A percentile compares a stretch with the other conserved stretches of the same genome.
These are phyloP conservation scores for Dendrophyllia cribrosa DNA, from an alignment of 64 coral and sea anemone species.

Conservation along the genomic window DNA sequence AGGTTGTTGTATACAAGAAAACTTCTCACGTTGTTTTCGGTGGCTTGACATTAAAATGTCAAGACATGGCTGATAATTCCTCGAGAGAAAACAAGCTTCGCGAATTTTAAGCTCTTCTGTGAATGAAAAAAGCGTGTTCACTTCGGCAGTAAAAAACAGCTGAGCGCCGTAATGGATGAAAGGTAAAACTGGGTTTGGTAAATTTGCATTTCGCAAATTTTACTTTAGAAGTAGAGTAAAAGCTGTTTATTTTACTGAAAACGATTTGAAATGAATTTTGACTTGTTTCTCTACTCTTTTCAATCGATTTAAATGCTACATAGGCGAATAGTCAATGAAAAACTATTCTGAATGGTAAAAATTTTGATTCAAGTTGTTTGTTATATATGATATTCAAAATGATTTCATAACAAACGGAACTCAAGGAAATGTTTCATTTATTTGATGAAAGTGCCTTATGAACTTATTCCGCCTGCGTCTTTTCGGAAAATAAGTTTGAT, in stretches of 20 bases:
- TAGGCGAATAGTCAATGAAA: not conserved
- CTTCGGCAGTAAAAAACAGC: not conserved
- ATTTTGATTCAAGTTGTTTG: not conserved
- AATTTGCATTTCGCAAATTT: not conserved
- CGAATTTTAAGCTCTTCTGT: not conserved
- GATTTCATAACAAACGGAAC: not conserved
- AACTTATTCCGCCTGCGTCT: no score
- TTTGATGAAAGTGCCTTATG: no score
- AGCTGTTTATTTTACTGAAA: not conserved
- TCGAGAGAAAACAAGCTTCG: not conserved
- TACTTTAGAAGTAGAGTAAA: not conserved
- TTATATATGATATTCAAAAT: not conserved
- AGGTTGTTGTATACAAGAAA: not conserved
- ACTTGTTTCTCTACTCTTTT: no score
- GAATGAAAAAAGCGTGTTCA: not conserved
- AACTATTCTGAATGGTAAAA: not conserved
- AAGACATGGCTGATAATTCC: no score
- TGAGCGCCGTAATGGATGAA: constrained; percentile 6
- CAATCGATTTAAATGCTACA: not conserved
- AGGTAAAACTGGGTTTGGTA: not conserved
- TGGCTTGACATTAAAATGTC: no score
- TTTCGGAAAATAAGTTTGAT: no score
- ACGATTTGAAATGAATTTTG: no score
- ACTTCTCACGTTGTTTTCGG: not conserved
- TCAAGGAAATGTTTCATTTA: no score